Evolutionary conservation across 1,140 invertebrate species (phyloP), one percentile per base, ranked within the genome.

Genomic region (Drosophila pallidifrons): DNA sequence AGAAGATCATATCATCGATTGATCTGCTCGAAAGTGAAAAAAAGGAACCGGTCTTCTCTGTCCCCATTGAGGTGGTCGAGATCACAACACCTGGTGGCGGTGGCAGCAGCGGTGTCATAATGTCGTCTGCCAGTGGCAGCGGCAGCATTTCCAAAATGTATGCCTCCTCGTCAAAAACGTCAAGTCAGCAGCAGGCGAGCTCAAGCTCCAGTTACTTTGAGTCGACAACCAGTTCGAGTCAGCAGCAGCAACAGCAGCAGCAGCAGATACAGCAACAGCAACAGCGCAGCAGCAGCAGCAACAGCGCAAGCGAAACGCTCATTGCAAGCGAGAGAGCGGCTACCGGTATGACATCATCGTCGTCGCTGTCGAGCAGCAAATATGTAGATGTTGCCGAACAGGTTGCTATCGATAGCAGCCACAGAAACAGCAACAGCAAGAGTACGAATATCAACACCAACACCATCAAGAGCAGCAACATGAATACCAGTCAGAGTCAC

Each of bases 331-430:
- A 89, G 85, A 85, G 85, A 85, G 77, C 77, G 64, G 89, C 54
- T 90, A 82, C 82, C 83, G 86, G 88, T 85, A 91, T 91, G 90
- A 91, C 90, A 91, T 91, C 90, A 91, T 91, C 85, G 38, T 65
- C 82, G 59, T 64, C 82, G 55, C 51, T 63, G 51, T 70, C 75
- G 70, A 79, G 20, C 65, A 90, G 64, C 63, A 90, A 88, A 81
- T 72, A 49, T 64, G 38, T 60, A 20, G 58, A 73, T 72, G 66
- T 61, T 15, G 54, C 69, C 70, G 61, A 75, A 75, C 82, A 85
- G 88, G 88, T 85, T 90, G 86, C 76, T 78, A 67, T 54, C 52
- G 75, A 64, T 47, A 81, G 75, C 64, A 79, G 54, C 64, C n/a
- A n/a, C n/a, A n/a, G n/a, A n/a, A 67, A 63, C 55, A 74, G 6